Conservation (phyloP, 2,113 vertebrate species). For the Spea multiplicata region DNA sequence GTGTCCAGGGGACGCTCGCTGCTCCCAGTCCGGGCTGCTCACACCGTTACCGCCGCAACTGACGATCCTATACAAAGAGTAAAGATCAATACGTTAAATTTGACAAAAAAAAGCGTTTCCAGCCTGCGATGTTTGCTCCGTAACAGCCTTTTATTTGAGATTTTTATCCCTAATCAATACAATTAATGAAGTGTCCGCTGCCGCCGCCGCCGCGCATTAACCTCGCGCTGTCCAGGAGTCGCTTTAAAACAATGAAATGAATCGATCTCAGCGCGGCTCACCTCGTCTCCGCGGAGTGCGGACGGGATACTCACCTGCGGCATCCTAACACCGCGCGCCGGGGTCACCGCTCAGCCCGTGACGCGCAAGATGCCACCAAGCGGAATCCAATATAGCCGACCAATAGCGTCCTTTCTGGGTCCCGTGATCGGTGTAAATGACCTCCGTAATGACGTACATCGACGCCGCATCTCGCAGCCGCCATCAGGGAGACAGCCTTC, state of each 20-base stretch:
- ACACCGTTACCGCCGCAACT: too few species aligned
- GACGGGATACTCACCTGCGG: conserved; percentile 32
- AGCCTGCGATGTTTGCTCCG: conserved; percentile 35
- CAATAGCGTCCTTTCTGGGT: too few species aligned
- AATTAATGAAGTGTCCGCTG: conserved; percentile 56
- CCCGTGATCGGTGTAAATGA: too few species aligned
- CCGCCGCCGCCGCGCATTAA: conserved; percentile 49
- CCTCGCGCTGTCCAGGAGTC: conserved; percentile 43
- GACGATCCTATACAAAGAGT: background rate
- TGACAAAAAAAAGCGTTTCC: conserved; percentile 1
- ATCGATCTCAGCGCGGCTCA: conserved; percentile 54
- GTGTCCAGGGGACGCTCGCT: too few species aligned
- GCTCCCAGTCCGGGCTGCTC: too few species aligned
- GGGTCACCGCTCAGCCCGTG: conserved; percentile 1
- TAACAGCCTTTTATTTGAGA: conserved; percentile 45
- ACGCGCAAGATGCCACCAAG: background rate
- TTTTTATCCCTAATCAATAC: conserved; percentile 59
- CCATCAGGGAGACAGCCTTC: too few species aligned
- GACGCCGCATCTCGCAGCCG: too few species aligned
- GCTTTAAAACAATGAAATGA: conserved; percentile 53
- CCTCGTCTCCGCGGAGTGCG: conserved; percentile 47
- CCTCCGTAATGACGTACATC: too few species aligned
- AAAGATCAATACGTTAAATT: background rate
- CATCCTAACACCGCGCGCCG: conserved; percentile 38
- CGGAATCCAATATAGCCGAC: too few species aligned